phyloP scores from a whole-genome alignment of 1,140 invertebrate genomes.

The Calosoma granatense region DNA sequence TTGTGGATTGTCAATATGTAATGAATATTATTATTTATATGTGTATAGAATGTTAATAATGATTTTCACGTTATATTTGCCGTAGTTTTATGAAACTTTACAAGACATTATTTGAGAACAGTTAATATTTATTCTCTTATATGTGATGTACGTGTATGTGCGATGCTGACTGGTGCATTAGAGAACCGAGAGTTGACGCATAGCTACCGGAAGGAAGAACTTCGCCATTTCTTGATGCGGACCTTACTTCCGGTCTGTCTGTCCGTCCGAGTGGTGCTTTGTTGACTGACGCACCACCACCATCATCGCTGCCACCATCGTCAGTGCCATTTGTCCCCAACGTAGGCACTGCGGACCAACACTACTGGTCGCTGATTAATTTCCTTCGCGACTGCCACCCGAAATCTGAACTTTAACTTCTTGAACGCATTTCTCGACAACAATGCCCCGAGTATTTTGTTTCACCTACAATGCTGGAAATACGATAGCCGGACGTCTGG shows the following conservation, averaged over 20 bases:
- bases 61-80: too few relatives aligned
- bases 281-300: slow-evolving; percentile 22
- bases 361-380: slow-evolving; percentile 21
- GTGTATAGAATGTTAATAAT: too few relatives aligned
- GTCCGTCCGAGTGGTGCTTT: slow-evolving; percentile 19
- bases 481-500: too few relatives aligned
- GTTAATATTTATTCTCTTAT: too few relatives aligned
- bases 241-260: slow-evolving; percentile 18
- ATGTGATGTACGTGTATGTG: too few relatives aligned
- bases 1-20: too few relatives aligned
- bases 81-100: too few relatives aligned
- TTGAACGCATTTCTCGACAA: background rate
- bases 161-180: too few relatives aligned
- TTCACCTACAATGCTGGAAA: background rate
- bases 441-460: background rate
- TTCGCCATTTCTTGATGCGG: slow-evolving; percentile 4
- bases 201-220: background rate
- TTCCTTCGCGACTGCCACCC: background rate
- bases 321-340: background rate
- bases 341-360: background rate
- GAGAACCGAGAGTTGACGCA: background rate
- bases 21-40: too few relatives aligned
- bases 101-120: too few relatives aligned
- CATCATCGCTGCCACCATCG: background rate
- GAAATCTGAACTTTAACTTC: slow-evolving; percentile 1